Base-by-base conservation (phyloP, 2,113 vertebrate species). In the Emydura subglobosa region DNA sequence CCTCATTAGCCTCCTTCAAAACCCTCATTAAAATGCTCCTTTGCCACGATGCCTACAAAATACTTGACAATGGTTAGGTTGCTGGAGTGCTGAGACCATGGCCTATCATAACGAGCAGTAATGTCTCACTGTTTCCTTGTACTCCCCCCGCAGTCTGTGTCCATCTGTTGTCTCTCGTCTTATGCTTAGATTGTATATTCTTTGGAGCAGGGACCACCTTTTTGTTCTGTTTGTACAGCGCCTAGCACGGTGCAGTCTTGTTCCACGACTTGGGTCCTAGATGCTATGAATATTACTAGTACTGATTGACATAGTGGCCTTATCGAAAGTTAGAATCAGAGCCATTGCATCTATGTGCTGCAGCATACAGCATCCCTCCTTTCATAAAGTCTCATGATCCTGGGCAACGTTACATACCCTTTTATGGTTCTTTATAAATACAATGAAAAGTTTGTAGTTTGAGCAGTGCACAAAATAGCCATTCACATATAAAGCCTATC, bases 381-480 rank as follows among this genome's bases (percentile, higher is more conserved):
- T 79, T 68, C 65, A 91, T 61, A 81, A 88, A 94, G 87, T 59
- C 39, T 10, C 9, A 0, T 68, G 31, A 80, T 85, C 47, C n/a
- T 29, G 82, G 85, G 17, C 39, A 89, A 10, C 79, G 34, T 89
- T 96, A 94, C 85, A 89, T 49, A 91, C 25, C 88, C 49, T 91
- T n/a, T 10, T 89, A 39, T 84, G 90, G 80, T 85, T 89, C 49
- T 59, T 29, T 72, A 72, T 42, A 93, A 88, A 29, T 39, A 82
- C 22, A 78, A 79, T 82, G 68, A 92, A 96, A 83, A 29, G 49
- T 91, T 94, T 89, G 22, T 95, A 44, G 34, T 96, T 61, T 94
- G 55, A 96, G 55, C 49, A 80, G 34, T 50, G 44, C 79, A 94
- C 59, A 94, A 90, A 89, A 86, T 82, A 94, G 83, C 84, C 90